Conservation (phyloP, 2,797 vertebrate genomes). For the Danio aesculapii region DNA sequence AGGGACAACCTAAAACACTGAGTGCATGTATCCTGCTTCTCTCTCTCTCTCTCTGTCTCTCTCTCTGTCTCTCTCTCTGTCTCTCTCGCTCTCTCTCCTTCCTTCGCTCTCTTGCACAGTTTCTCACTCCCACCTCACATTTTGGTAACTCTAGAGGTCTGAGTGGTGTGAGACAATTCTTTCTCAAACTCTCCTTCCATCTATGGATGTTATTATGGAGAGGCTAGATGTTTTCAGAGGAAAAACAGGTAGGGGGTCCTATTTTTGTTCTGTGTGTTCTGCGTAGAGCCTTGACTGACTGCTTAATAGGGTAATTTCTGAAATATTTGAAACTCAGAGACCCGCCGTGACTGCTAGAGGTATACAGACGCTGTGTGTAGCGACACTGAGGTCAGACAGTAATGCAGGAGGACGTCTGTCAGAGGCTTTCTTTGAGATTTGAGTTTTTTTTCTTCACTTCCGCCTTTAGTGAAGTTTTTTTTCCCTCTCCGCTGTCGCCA, state of each 20-base stretch:
- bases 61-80: conserved; percentile 22
- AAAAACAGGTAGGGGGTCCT: conserved; percentile 61
- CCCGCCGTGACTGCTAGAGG: background rate
- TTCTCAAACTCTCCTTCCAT: conserved; percentile 17
- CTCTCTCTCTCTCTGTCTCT: conserved; percentile 39
- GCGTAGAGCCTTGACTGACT: conserved; percentile 12
- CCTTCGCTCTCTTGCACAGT: conserved; percentile 8
- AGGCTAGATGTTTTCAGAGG: conserved; percentile 61
- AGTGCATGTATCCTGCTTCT: conserved; percentile 58
- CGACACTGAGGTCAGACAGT: conserved; percentile 22
- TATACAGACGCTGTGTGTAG: conserved; percentile 3
- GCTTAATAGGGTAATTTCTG: conserved; percentile 18
- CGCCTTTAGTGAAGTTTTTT: too few relatives aligned
- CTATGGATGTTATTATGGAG: conserved; percentile 52
- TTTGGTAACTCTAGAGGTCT: conserved; percentile 47
- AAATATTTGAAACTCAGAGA: conserved; percentile 28
- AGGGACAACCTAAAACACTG: conserved; percentile 46
- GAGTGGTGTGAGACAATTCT: conserved; percentile 2
- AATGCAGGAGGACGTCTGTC: conserved; percentile 39
- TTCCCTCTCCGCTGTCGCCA: too few relatives aligned
- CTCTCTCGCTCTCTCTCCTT: conserved; percentile 27
- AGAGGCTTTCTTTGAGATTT: conserved; percentile 43
- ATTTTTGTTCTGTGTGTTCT: conserved; percentile 25
- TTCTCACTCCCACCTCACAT: conserved; percentile 40
- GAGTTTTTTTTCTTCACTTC: too few relatives aligned